Evolutionary conservation across 30 jellyfish, hydroid and myxozoan genomes (phyloP), one percentile per base, ranked within the genome.

Genomic region (Catostylus mosaicus): DNA sequence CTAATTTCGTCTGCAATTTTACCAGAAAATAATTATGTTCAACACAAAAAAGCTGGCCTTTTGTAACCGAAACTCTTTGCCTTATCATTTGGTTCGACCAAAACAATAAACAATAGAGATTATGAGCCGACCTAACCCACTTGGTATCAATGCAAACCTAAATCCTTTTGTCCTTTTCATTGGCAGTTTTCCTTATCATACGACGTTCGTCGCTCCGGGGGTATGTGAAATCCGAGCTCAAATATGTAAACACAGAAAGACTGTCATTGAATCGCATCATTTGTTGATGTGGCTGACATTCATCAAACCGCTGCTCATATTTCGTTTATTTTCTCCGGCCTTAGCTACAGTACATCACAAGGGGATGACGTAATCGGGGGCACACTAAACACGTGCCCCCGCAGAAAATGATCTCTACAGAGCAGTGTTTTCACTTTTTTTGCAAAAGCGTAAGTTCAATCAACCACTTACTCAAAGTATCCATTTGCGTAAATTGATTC

Each of bases 61-160:
- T 62, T 46, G 75, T 29, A 47, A 81, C n/a, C 77, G 23, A 18
- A n/a, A 32, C 57, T 11, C 30, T 11, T 31, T 23, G n/a, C 45
- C 18, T 61, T 30, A 26, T 65, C 77, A 19, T 31, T 40, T 40
- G 92, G 46, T 23, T 69, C 52, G 60, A 47, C n/a, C 33, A 30
- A 37, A 70, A 69, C 86, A 82, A 82, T 82, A 24, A 47, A 70
- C 86, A 82, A 82, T 69, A 10, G 73, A 67, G 83, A 68, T 67
- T 23, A 38, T 37, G 62, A 51, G n/a, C 30, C 91, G 71, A 34
- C 91, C 82, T 32, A 46, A 56, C 82, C 91, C 70, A 33, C 65
- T 67, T 27, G 9, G 30, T 2, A 22, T 70, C 68, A 27, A 68
- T 82, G 69, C 81, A 51, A 32, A 19, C 31, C 18, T 2, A 54